Conservation (phyloP, 2,113 vertebrate genomes). For the Oreochromis tanganicae region DNA sequence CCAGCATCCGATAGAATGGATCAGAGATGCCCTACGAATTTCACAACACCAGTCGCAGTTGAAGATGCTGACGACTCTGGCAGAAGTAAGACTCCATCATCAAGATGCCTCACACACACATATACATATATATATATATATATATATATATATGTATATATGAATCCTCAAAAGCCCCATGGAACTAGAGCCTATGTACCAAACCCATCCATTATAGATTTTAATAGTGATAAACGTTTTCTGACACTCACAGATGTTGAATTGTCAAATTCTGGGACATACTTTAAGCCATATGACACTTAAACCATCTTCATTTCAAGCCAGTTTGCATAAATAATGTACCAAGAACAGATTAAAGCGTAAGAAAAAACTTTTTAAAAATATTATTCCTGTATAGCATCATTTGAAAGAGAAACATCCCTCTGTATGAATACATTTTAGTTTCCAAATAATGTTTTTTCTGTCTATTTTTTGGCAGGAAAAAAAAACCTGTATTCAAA, state of each 20-base stretch:
- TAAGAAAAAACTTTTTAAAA: background rate
- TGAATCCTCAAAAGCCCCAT: background rate
- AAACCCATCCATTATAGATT: background rate
- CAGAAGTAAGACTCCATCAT: slow-evolving; percentile 79
- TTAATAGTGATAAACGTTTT: background rate
- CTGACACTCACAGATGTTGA: background rate
- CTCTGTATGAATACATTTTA: background rate
- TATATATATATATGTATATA: too few species aligned
- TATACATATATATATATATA: too few species aligned
- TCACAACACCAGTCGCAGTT: slow-evolving; percentile 47
- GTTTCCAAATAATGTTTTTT: background rate
- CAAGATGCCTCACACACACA: background rate
- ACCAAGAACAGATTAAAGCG: background rate
- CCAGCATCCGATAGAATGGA: slow-evolving; percentile 34
- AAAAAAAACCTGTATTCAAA: background rate
- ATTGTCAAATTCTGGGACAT: background rate
- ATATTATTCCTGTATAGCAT: background rate
- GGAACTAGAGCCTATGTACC: background rate
- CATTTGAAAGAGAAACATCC: background rate
- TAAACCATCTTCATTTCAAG: background rate
- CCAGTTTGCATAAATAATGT: background rate
- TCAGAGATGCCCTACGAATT: slow-evolving; percentile 34
- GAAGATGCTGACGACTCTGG: slow-evolving; percentile 78
- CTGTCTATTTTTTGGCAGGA: background rate
- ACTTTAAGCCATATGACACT: background rate